phyloP scores from a whole-genome alignment of 1,140 invertebrate genomes.

The Plodia interpunctella region DNA sequence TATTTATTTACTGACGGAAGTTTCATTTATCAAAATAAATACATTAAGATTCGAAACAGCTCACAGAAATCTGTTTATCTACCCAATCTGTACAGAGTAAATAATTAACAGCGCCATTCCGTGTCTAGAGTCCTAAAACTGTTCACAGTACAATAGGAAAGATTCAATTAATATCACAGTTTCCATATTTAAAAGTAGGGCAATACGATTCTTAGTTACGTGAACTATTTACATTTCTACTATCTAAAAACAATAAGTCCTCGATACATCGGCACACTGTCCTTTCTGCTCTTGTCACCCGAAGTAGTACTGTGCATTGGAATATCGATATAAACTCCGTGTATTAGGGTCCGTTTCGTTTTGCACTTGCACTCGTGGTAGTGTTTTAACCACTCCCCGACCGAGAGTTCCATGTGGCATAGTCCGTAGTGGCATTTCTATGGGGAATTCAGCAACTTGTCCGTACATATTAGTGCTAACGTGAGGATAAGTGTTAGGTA shows the following conservation, averaged over 20 bases:
- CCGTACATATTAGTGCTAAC: conserved; percentile 75
- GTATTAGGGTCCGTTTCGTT: conserved; percentile 69
- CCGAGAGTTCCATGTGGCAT: conserved; percentile 70
- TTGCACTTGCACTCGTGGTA: conserved; percentile 66
- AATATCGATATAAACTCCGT: conserved; percentile 74
- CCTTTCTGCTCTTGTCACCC: conserved; percentile 72
- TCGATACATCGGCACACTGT: conserved; percentile 69
- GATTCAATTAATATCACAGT: conserved; percentile 76
- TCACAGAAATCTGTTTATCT: not conserved
- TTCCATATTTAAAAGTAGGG: conserved; percentile 73
- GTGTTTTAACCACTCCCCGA: conserved; percentile 63
- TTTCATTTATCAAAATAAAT: not conserved
- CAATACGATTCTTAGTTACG: conserved; percentile 53
- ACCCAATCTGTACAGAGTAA: not conserved
- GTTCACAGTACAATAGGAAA: conserved; percentile 57
- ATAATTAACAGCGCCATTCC: conserved; percentile 23
- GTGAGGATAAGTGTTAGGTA: conserved; percentile 70
- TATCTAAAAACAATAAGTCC: conserved; percentile 77
- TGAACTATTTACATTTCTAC: conserved; percentile 48
- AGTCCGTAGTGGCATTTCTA: conserved; percentile 71
- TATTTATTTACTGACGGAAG: not conserved
- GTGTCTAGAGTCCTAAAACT: conserved; percentile 44
- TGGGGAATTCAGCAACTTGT: conserved; percentile 69
- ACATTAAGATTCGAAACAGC: not conserved
- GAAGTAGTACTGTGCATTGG: conserved; percentile 76